A percentile compares a stretch with the other conserved stretches of the same genome.
phyloP scores from a whole-genome alignment of 2,113 vertebrate species.

The Seriola dumerili region DNA sequence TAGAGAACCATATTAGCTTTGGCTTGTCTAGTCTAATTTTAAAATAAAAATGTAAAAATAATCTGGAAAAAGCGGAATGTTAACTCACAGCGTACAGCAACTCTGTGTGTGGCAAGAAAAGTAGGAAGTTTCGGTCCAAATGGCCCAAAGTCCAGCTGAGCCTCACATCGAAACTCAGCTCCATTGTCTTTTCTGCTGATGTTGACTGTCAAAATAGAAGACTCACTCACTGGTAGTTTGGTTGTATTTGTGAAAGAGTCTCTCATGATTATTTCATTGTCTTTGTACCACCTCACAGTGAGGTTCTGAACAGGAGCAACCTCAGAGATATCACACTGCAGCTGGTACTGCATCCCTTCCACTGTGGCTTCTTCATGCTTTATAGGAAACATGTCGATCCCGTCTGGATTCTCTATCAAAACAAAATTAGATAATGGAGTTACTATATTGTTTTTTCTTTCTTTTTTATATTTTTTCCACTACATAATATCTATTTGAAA shows the following conservation, averaged over 20 bases:
- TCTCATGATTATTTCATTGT: rapidly evolving
- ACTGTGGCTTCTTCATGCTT: background rate
- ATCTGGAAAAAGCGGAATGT: background rate
- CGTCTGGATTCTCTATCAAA: constrained; percentile 69
- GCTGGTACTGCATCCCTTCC: constrained; percentile 21
- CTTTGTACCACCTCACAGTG: constrained; percentile 63
- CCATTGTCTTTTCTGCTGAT: constrained; percentile 29
- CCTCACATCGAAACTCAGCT: constrained; percentile 62
- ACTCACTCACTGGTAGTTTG: constrained; percentile 13
- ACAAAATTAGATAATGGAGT: background rate
- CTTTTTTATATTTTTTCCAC: background rate
- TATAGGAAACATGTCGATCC: background rate
- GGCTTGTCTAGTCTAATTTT: background rate
- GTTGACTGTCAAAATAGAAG: rapidly evolving
- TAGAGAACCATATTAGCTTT: background rate
- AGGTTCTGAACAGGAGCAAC: constrained; percentile 69
- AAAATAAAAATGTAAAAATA: background rate
- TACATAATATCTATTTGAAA: background rate
- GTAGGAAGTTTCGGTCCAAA: background rate
- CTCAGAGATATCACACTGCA: constrained; percentile 75
- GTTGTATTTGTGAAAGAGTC: background rate
- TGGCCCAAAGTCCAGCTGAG: constrained; percentile 50
- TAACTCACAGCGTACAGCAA: constrained; percentile 67
- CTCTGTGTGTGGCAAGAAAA: rapidly evolving
- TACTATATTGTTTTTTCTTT: background rate